These are phyloP conservation scores for fruit fly (Drosophila melanogaster) DNA, from an alignment of 1,140 invertebrate species.

Conservation along the genomic window DNA sequence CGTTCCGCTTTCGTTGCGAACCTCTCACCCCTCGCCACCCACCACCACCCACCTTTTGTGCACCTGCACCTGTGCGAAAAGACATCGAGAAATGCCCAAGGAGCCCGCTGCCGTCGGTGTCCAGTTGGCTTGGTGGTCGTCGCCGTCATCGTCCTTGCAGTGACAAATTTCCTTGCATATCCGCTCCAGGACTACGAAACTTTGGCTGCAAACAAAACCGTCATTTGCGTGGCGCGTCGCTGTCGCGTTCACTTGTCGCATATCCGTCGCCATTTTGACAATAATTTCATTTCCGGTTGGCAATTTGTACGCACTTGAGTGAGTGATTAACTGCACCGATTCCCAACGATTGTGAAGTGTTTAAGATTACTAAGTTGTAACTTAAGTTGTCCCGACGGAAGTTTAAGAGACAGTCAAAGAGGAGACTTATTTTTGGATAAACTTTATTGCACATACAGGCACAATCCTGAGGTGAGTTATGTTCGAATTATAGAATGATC, in stretches of 20 bases:
- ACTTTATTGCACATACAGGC: conserved; percentile 50
- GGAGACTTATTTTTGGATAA: conserved; percentile 57
- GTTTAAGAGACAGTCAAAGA: neutral
- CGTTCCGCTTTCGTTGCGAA: conserved; percentile 54
- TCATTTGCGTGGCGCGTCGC: conserved; percentile 62
- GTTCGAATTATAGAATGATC: no score
- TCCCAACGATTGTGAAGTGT: conserved; percentile 31
- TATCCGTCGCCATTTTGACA: conserved; percentile 74
- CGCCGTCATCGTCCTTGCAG: conserved; percentile 38
- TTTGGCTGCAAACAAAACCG: conserved; percentile 35
- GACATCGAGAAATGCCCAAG: conserved; percentile 40
- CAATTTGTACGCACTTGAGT: conserved; percentile 57
- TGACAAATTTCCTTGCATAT: conserved; percentile 82
- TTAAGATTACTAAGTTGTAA: neutral
- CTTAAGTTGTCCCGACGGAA: conserved; percentile 2
- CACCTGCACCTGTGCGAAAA: conserved; percentile 52
- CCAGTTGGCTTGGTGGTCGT: conserved; percentile 10
- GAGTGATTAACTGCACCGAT: conserved; percentile 41
- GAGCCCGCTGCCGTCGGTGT: conserved; percentile 32
- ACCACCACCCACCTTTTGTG: conserved; percentile 4
- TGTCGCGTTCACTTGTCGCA: conserved; percentile 64
- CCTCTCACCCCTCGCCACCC: neutral
- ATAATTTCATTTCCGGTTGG: conserved; percentile 65
- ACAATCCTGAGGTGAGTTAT: conserved; percentile 70
- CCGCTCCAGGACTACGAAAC: conserved; percentile 48